phyloP scores from a whole-genome alignment of 2,888 invertebrate species.

The Lysandra bellargus region DNA sequence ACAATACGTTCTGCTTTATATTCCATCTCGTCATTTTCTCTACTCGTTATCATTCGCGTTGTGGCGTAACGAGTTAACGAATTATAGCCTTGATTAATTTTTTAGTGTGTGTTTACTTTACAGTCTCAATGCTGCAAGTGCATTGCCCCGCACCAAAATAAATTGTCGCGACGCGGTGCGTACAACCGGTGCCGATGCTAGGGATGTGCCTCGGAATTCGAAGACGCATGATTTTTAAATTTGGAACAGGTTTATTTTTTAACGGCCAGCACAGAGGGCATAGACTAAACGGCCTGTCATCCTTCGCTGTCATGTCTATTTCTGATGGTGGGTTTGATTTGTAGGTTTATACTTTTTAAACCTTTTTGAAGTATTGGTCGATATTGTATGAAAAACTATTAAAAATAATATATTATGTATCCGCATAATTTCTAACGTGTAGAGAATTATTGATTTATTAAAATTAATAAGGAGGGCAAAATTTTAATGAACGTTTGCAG shows the following conservation, averaged over 20 bases:
- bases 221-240: conserved; percentile 26
- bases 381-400: no score
- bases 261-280: background rate
- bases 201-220: conserved; percentile 40
- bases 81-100: conserved; percentile 57
- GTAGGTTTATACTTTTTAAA: background rate
- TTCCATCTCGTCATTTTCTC: background rate
- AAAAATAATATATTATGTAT: no score
- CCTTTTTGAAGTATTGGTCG: background rate
- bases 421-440: no score
- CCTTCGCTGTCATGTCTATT: conserved; percentile 7
- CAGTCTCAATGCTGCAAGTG: conserved; percentile 76
- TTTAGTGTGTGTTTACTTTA: conserved; percentile 67
- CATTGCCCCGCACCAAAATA: conserved; percentile 80
- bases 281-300: conserved; percentile 27
- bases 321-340: background rate
- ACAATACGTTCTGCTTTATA: background rate
- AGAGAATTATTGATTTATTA: background rate
- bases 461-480: background rate
- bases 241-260: conserved; percentile 25
- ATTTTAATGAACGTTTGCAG: background rate
- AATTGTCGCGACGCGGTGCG: conserved; percentile 75
- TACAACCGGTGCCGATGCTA: conserved; percentile 72
- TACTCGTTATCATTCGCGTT: conserved; percentile 35
- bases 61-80: conserved; percentile 50